Evolutionary conservation across 2,888 invertebrate genomes (phyloP), one percentile per base, ranked within the genome.

Genomic region (Synanthedon formicaeformis): DNA sequence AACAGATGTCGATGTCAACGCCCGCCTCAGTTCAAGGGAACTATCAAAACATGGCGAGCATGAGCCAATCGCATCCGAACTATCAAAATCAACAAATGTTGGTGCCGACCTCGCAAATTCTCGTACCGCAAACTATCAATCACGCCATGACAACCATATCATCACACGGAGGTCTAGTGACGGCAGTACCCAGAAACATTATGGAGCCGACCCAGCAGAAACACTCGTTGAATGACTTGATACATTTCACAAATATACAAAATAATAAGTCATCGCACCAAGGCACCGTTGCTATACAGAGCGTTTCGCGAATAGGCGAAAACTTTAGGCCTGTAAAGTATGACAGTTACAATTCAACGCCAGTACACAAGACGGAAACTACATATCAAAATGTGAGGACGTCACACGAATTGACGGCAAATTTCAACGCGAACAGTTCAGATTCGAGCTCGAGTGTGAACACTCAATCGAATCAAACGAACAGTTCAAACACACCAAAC

Each of bases 391-490:
- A 82, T 53, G 75, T 77, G 0, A 62, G 78, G 13, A 60, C 67
- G 0, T 81, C 78, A 58, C 79, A 76, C 49, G 77, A 75, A 40
- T 78, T 78, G 0, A 73, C 76, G 0, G 64, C 77, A 0, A 78
- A 67, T 51, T 82, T 77, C 56, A 79, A 73, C 55, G 64, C 78
- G 2, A 79, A 75, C 54, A 89, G 90, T 51, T 91, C 92, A 0
- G 93, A 93, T 62, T 91, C 93, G 0, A 91, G 92, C 67, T 92
- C 92, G 0, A 92, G 91, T 52, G 88, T 90, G 58, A 92, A 92
- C 56, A 92, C 91, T 1, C 79, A 83, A 0, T 81, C 84, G 0
- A 71, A 86, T 0, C 88, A 88, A 0, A 88, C 88, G n/a, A 92
- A 91, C 58, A 92, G 92, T 0, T 90, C 90, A 0, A 91, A 91